Evolutionary conservation across 2,113 vertebrate species (phyloP), one percentile per base, ranked within the genome.

Genomic region (Poeciliopsis prolifica): DNA sequence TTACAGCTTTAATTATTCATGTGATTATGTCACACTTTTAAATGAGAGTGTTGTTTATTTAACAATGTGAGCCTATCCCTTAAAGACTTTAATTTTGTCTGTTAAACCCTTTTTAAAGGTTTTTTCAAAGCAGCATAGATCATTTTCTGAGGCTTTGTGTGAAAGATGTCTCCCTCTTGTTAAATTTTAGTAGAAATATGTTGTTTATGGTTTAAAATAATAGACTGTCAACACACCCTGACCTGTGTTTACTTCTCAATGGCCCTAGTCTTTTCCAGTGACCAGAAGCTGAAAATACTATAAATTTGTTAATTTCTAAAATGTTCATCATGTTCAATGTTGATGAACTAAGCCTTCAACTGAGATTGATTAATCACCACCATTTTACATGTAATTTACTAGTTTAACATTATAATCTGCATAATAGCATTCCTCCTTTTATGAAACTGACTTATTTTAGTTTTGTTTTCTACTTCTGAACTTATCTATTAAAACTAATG

Each of bases 1-100:
- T 10, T 2, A 22, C 51, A 58, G 22, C 51, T 58, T 58, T 58
- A 58, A 58, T 58, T n/a, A 58, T 58, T 58, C 51, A 58, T 58
- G 51, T 58, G 51, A n/a, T n/a, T n/a, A 58, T 58, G 51, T 58
- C 51, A 58, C 51, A 58, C 51, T 58, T 58, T 58, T n/a, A n/a
- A 58, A n/a, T 10, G 7, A n/a, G 51, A n/a, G 51, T n/a, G 7
- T 19, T 58, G 19, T 24, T 58, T n/a, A 54, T 22, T 54, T 54
- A 54, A 54, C 22, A 5, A 58, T n/a, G 51, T 58, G 24, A 58
- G n/a, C 24, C 51, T n/a, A 1, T n/a, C 22, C 7, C 51, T n/a
- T 17, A 3, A 58, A 58, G 51, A n/a, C 5, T 24, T n/a, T 10
- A 17, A n/a, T n/a, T n/a, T 48, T 0, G 15, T 48, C 15, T 48